Evolutionary conservation across 1,140 invertebrate genomes (phyloP).

Genomic region (Caenorhabditis latens): DNA sequence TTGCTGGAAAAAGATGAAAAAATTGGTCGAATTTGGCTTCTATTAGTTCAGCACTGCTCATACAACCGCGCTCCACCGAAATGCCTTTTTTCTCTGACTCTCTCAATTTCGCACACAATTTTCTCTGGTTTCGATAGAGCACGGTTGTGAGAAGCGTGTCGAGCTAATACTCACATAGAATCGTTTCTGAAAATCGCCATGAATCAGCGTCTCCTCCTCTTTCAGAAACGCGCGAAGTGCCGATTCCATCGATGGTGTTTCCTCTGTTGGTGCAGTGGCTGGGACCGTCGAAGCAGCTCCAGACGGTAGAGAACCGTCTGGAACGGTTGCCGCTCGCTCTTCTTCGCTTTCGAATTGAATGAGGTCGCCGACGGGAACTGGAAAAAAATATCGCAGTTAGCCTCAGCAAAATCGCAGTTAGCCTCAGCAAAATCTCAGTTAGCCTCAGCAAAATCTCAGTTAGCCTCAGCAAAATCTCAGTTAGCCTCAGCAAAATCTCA

Average conservation of each 20-base stretch:
- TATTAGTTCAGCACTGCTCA: too few relatives aligned
- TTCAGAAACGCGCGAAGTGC: neutral
- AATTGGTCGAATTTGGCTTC: too few relatives aligned
- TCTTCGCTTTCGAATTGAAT: slow-evolving; percentile 39
- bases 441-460: too few relatives aligned
- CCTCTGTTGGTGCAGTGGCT: neutral
- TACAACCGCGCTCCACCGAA: too few relatives aligned
- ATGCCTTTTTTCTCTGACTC: too few relatives aligned
- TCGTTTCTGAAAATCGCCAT: neutral
- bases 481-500: too few relatives aligned
- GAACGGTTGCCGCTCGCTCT: neutral
- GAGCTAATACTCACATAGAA: neutral
- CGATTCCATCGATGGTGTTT: neutral
- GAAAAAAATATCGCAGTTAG: neutral
- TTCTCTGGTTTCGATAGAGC: neutral
- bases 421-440: too few relatives aligned
- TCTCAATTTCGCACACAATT: too few relatives aligned
- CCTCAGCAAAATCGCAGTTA: too few relatives aligned
- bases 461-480: too few relatives aligned
- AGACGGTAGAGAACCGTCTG: neutral
- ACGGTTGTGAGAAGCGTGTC: too few relatives aligned
- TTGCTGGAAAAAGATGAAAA: too few relatives aligned
- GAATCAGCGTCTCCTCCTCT: neutral
- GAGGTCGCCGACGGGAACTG: neutral
- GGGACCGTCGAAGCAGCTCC: neutral